Evolutionary conservation across 2,113 vertebrate species (phyloP).

Genomic region (Alexandromys fortis): DNA sequence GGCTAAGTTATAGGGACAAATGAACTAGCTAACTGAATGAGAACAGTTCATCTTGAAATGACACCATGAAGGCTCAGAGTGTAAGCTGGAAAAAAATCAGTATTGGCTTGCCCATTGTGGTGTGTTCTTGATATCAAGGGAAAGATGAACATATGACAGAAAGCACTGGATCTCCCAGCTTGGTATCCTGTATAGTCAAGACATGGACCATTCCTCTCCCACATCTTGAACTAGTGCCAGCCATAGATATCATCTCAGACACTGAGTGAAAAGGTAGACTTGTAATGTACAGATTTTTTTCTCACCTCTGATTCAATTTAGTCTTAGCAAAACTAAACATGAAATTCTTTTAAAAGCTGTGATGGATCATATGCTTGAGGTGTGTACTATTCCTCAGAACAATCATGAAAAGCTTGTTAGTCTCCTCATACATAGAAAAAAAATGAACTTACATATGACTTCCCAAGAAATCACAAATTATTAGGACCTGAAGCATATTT

Average conservation of each 20-base stretch:
- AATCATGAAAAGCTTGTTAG: slow-evolving; percentile 48
- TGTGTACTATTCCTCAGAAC: slow-evolving; percentile 4
- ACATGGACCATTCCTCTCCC: neutral
- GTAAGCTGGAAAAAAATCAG: neutral
- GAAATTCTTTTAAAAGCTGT: slow-evolving; percentile 46
- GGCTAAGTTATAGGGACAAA: neutral
- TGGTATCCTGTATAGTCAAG: neutral
- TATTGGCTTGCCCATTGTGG: neutral
- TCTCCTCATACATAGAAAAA: neutral
- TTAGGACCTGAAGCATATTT: neutral
- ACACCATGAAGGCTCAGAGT: neutral
- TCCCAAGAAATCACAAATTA: slow-evolving; percentile 11
- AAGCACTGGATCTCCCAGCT: neutral
- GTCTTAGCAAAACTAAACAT: slow-evolving; percentile 37
- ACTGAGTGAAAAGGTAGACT: slow-evolving; percentile 4
- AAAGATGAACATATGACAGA: neutral
- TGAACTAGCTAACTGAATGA: neutral
- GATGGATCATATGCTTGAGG: slow-evolving; percentile 41
- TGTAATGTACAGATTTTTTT: slow-evolving; percentile 9
- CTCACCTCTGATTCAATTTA: slow-evolving; percentile 49
- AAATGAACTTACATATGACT: neutral
- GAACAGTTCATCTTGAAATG: neutral
- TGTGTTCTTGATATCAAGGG: neutral
- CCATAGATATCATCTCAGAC: neutral
- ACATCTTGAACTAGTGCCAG: neutral